Conservation (phyloP, 2,797 vertebrate species). For the Aphelocoma californica region DNA sequence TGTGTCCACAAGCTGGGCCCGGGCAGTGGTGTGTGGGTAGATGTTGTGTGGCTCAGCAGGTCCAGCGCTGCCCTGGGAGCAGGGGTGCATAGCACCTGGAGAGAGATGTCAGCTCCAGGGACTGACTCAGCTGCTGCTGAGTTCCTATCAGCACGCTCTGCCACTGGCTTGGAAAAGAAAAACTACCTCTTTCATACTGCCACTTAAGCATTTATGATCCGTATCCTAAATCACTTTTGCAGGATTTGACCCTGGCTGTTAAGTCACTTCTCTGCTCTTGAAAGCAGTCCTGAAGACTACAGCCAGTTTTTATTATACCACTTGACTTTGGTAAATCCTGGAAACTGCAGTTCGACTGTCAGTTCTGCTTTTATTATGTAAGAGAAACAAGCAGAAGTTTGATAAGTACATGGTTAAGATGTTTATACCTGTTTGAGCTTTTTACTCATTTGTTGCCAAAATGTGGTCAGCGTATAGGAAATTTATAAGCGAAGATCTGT, state of each 20-base stretch:
- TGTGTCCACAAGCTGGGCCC: accelerated
- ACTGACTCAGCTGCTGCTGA: background rate
- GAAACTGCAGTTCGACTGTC: background rate
- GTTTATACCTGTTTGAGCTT: background rate
- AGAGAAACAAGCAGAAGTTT: background rate
- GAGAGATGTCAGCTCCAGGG: background rate
- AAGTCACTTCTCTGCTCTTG: background rate
- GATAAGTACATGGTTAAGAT: background rate
- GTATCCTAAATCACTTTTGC: background rate
- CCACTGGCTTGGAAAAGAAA: background rate
- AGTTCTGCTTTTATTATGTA: background rate
- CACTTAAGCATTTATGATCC: background rate
- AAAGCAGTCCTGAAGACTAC: background rate
- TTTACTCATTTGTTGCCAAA: background rate
- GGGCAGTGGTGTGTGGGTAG: accelerated
- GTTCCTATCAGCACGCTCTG: background rate
- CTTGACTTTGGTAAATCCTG: background rate
- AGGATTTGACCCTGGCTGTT: background rate
- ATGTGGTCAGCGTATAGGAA: background rate
- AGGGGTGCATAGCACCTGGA: accelerated
- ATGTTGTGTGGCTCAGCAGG: background rate
- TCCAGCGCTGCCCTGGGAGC: background rate
- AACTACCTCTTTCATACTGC: background rate
- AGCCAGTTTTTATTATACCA: background rate
- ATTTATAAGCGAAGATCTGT: background rate